Evolutionary conservation across 2,888 invertebrate genomes (phyloP).

Genomic region (Syrphus vitripennis): DNA sequence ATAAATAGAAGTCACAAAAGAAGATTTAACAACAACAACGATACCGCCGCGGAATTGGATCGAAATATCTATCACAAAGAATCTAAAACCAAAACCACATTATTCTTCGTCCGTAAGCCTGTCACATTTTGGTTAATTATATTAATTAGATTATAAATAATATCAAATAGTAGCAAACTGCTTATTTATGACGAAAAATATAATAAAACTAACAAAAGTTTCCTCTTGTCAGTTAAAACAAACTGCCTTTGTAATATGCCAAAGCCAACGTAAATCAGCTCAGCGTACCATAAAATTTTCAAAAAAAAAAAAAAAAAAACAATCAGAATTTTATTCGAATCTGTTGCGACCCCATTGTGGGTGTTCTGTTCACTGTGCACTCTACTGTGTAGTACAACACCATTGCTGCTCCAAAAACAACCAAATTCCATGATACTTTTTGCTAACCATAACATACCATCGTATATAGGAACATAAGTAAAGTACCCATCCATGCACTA

Average conservation of each 20-base stretch:
- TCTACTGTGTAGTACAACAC: too few relatives aligned
- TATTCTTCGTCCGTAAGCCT: too few relatives aligned
- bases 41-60: too few relatives aligned
- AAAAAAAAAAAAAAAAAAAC: too few relatives aligned
- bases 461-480: not conserved
- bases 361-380: not conserved
- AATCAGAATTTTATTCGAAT: conserved; percentile 40
- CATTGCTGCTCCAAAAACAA: not conserved
- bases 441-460: not conserved
- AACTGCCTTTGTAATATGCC: not conserved
- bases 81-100: too few relatives aligned
- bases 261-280: not conserved
- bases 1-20: too few relatives aligned
- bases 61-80: too few relatives aligned
- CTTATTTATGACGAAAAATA: not conserved
- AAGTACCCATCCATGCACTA: too few relatives aligned
- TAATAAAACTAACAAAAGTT: not conserved
- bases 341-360: conserved; percentile 43
- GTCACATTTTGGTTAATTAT: too few relatives aligned
- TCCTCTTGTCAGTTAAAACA: not conserved
- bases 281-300: not conserved
- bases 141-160: too few relatives aligned
- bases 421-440: conserved; percentile 24
- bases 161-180: too few relatives aligned
- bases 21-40: too few relatives aligned